Conservation (phyloP, 2,888 invertebrate genomes). For the Aporophyla lueneburgensis region DNA sequence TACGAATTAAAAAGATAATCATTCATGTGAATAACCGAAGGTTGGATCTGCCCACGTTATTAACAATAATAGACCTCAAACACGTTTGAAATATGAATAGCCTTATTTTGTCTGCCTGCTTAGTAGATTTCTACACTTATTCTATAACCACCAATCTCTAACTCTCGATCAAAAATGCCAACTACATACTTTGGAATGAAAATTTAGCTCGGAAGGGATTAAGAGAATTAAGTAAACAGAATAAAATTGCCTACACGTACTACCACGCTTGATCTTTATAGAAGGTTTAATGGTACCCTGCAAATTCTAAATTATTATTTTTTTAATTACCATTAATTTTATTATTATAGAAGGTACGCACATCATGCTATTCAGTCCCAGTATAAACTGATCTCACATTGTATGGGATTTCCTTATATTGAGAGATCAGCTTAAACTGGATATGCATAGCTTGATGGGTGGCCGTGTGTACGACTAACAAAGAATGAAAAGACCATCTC, state of each 20-base stretch:
- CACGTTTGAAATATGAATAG: background rate
- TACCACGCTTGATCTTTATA: conserved; percentile 21
- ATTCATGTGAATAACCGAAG: too few species aligned
- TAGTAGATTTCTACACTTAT: conserved; percentile 4
- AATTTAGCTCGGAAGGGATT: conserved; percentile 27
- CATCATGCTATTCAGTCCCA: too few species aligned
- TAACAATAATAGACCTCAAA: too few species aligned
- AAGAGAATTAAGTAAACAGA: conserved; percentile 17
- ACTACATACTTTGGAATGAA: conserved; percentile 39
- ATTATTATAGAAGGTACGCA: background rate
- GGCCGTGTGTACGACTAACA: too few species aligned
- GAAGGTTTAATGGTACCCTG: conserved; percentile 40
- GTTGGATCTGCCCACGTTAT: too few species aligned
- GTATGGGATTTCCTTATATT: too few species aligned
- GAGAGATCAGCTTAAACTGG: too few species aligned
- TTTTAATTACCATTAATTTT: background rate
- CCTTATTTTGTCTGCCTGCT: background rate
- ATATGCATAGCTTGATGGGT: too few species aligned
- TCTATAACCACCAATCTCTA: conserved; percentile 13
- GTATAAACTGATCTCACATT: too few species aligned
- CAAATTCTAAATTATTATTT: background rate
- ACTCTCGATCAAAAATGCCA: conserved; percentile 9
- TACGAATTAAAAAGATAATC: too few species aligned
- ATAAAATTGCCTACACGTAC: conserved; percentile 31
- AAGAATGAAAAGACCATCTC: background rate